phyloP scores from a whole-genome alignment of 2,888 invertebrate species.

The Pristionchus exspectatus region DNA sequence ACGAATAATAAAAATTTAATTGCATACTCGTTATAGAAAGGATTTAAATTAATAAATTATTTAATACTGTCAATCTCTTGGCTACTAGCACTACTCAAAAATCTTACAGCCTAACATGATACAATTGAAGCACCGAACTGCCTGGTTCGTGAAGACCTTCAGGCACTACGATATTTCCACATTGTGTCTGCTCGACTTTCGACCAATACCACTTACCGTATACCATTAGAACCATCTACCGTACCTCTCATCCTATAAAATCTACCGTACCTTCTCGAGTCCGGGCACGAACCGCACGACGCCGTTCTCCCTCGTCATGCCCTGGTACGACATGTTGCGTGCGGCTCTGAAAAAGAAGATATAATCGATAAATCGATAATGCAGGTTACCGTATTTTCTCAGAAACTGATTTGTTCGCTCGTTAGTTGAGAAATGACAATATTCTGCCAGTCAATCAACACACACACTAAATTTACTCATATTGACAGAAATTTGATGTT shows the following conservation, averaged over 20 bases:
- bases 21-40: too few relatives aligned
- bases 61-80: too few relatives aligned
- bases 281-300: constrained; percentile 85
- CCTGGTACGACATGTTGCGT: constrained; percentile 96
- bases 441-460: neutral
- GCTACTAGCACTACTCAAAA: too few relatives aligned
- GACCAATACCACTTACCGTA: too few relatives aligned
- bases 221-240: too few relatives aligned
- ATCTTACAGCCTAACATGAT: too few relatives aligned
- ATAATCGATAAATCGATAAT: neutral
- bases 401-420: neutral
- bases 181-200: too few relatives aligned
- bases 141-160: too few relatives aligned
- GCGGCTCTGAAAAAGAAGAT: constrained; percentile 85
- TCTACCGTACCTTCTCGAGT: constrained; percentile 78
- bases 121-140: too few relatives aligned
- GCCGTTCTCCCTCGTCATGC: constrained; percentile 89
- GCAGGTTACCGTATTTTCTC: constrained; percentile 60
- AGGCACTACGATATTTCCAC: too few relatives aligned
- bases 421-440: neutral
- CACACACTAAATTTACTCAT: neutral
- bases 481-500: neutral
- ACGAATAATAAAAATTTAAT: too few relatives aligned
- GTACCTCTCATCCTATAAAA: neutral
- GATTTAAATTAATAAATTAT: too few relatives aligned